Conservation (phyloP, 1,140 invertebrate species). For the Odontomachus brunneus region DNA sequence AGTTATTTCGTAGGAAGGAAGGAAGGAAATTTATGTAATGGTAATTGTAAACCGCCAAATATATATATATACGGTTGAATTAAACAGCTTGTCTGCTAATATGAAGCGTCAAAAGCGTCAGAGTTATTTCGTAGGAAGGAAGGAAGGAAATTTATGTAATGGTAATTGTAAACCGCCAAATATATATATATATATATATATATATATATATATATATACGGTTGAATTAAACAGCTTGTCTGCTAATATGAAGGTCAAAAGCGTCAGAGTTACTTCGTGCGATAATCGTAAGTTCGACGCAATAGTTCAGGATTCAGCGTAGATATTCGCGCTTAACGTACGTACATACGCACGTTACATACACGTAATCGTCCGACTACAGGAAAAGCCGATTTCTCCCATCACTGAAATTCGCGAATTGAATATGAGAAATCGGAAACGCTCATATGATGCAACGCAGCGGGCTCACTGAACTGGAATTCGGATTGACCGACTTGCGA, state of each 20-base stretch:
- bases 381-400: too few species aligned
- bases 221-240: not conserved
- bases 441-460: not conserved
- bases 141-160: not conserved
- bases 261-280: not conserved
- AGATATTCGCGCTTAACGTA: too few species aligned
- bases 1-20: not conserved
- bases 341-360: too few species aligned
- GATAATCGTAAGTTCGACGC: too few species aligned
- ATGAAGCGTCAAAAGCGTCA: not conserved
- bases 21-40: not conserved
- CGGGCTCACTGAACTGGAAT: not conserved
- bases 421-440: not conserved
- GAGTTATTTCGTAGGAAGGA: not conserved
- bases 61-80: not conserved
- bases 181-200: too few species aligned
- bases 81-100: not conserved
- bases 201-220: too few species aligned
- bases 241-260: not conserved
- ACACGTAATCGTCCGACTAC: too few species aligned
- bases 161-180: not conserved
- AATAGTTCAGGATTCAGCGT: too few species aligned
- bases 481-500: conserved; percentile 16
- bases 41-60: not conserved
- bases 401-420: too few species aligned